Percentiles rank a stretch among this genome's conserved stretches.
phyloP scores from a whole-genome alignment of 2,113 vertebrate species.

The Pogonocichla stellata region DNA sequence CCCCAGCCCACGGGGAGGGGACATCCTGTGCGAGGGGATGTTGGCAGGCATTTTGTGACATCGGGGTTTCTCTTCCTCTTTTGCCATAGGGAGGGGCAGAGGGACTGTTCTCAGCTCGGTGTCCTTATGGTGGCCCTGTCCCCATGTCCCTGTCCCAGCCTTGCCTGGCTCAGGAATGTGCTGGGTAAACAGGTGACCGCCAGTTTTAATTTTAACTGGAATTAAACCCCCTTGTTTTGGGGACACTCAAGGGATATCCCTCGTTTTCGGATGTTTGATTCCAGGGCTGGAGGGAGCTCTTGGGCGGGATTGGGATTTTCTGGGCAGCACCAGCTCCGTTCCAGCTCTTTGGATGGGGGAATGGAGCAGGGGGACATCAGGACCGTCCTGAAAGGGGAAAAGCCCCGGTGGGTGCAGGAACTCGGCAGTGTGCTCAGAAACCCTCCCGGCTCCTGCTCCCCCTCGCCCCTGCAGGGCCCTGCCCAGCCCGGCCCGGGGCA shows the following conservation, averaged over 20 bases:
- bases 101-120: background rate
- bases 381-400: too few species aligned
- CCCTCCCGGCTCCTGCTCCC: background rate
- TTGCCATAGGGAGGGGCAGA: background rate
- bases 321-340: background rate
- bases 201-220: too few species aligned
- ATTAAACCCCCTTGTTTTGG: background rate
- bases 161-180: background rate
- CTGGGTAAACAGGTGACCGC: background rate
- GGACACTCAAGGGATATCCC: background rate
- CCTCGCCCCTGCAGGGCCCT: background rate
- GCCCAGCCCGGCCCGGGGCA: background rate
- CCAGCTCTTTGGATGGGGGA: background rate
- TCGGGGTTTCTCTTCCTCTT: background rate
- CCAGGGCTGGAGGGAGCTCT: background rate
- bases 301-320: background rate
- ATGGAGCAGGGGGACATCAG: background rate
- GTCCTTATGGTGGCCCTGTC: background rate
- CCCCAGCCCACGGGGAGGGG: background rate
- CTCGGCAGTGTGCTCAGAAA: rapidly evolving
- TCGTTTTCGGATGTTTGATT: background rate
- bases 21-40: background rate
- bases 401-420: background rate
- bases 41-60: background rate
- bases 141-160: background rate